Conservation (phyloP, 2,888 invertebrate genomes). For the Dioctria rufipes region DNA sequence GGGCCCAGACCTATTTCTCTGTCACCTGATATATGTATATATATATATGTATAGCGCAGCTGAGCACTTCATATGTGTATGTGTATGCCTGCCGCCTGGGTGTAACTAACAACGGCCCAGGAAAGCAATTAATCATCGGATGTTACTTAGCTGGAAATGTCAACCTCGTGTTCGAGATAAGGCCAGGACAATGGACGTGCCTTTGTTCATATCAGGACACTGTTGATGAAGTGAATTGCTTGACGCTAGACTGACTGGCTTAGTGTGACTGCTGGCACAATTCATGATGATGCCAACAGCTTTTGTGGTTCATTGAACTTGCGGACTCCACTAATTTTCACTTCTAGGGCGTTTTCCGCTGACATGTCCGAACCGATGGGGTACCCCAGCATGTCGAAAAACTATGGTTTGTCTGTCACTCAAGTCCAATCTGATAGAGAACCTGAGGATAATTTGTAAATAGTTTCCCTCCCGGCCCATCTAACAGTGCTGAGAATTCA, state of each 20-base stretch:
- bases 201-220: conserved; percentile 39
- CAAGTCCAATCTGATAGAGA: background rate
- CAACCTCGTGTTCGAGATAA: conserved; percentile 55
- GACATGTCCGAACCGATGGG: background rate
- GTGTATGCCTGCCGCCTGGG: background rate
- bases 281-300: conserved; percentile 26
- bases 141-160: conserved; percentile 56
- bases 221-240: conserved; percentile 51
- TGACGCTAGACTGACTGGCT: conserved; percentile 27
- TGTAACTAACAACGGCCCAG: conserved; percentile 30
- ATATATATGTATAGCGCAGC: conserved; percentile 16
- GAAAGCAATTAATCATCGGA: conserved; percentile 57
- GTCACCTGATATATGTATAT: conserved; percentile 36
- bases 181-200: conserved; percentile 52
- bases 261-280: conserved; percentile 34
- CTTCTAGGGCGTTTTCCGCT: background rate
- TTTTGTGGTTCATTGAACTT: conserved; percentile 29
- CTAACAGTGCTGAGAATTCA: background rate
- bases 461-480: background rate
- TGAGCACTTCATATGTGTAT: conserved; percentile 6
- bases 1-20: conserved; percentile 36
- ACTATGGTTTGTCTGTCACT: background rate
- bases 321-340: conserved; percentile 2
- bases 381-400: background rate
- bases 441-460: background rate